A percentile compares a stretch with the other conserved stretches of the same genome.
Evolutionary conservation across 1,140 invertebrate species (phyloP).

Genomic region (Bombus pyrosoma): DNA sequence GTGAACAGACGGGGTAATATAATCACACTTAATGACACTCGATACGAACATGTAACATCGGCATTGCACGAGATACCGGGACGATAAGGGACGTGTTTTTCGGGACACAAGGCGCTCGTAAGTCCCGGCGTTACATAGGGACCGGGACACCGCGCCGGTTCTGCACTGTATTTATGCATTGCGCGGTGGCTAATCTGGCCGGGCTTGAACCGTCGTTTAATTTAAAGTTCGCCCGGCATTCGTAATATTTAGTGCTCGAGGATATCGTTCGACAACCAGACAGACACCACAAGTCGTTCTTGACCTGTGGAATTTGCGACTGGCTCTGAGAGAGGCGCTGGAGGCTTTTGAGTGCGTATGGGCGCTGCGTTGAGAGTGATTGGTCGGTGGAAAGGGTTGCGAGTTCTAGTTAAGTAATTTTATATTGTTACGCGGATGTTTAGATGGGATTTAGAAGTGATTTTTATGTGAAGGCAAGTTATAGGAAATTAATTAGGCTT

Average conservation of each 20-base stretch:
- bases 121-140: slow-evolving; percentile 55
- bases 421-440: neutral
- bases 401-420: neutral
- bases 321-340: too few species aligned
- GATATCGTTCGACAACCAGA: slow-evolving; percentile 29
- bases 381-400: neutral
- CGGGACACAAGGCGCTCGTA: slow-evolving; percentile 58
- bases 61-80: slow-evolving; percentile 70
- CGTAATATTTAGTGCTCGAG: slow-evolving; percentile 39
- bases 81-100: slow-evolving; percentile 73
- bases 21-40: slow-evolving; percentile 79
- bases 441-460: neutral
- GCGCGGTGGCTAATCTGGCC: slow-evolving; percentile 52
- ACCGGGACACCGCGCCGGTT: slow-evolving; percentile 18
- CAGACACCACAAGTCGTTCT: neutral
- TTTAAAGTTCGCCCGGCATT: slow-evolving; percentile 31
- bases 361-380: neutral
- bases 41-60: slow-evolving; percentile 75
- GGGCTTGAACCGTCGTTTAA: slow-evolving; percentile 44
- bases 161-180: slow-evolving; percentile 54
- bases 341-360: neutral
- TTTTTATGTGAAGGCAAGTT: neutral
- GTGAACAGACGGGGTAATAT: slow-evolving; percentile 74
- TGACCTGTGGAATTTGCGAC: neutral
- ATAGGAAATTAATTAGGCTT: too few species aligned